These are phyloP conservation scores for Vanessa atalanta DNA, from an alignment of 1,140 invertebrate species.

Conservation along the genomic window DNA sequence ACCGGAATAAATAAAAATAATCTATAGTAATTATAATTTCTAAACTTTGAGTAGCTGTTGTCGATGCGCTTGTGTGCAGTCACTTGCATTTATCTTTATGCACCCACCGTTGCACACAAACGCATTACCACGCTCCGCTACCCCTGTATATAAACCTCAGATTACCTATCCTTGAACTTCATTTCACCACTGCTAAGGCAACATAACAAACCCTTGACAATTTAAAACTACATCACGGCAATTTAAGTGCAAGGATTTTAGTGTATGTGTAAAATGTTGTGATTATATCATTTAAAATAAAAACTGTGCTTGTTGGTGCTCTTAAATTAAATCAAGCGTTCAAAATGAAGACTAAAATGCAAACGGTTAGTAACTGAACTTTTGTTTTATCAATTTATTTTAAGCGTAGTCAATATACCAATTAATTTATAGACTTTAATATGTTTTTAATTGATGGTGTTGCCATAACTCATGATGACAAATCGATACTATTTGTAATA, in stretches of 20 bases:
- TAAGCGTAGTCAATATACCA: too few species aligned
- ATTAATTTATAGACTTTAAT: too few species aligned
- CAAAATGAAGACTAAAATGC: conserved; percentile 26
- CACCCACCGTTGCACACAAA: conserved; percentile 56
- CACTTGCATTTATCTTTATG: conserved; percentile 39
- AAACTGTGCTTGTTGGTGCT: conserved; percentile 37
- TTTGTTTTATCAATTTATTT: too few species aligned
- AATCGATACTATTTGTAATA: background rate
- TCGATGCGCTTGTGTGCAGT: conserved; percentile 49
- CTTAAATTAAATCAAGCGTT: background rate
- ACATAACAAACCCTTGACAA: conserved; percentile 42
- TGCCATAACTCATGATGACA: background rate
- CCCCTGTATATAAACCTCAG: conserved; percentile 74
- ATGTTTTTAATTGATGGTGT: too few species aligned
- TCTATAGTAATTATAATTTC: background rate
- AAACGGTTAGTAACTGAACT: conserved; percentile 17
- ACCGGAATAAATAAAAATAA: background rate
- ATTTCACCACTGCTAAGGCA: conserved; percentile 56
- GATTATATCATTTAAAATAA: conserved; percentile 18
- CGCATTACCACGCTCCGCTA: conserved; percentile 62
- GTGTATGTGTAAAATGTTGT: conserved; percentile 44
- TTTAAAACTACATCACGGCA: conserved; percentile 19
- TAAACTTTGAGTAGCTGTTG: conserved; percentile 34
- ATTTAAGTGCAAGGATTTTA: conserved; percentile 28
- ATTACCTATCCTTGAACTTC: conserved; percentile 74